These are phyloP conservation scores for Paralvinella palmiformis DNA, from an alignment of 1,140 invertebrate genomes.

Conservation along the genomic window DNA sequence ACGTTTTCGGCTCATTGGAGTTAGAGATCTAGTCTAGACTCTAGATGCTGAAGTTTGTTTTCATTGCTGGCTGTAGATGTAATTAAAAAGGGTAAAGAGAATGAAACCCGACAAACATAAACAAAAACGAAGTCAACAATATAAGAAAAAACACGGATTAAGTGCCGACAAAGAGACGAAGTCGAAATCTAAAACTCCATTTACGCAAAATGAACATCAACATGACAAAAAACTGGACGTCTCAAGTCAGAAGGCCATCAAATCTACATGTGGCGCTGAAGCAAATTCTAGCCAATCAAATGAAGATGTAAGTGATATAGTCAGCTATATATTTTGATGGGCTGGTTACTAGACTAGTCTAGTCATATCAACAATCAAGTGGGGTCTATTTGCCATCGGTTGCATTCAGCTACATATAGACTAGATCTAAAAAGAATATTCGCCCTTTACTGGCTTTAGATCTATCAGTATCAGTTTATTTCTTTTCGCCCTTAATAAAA, in stretches of 20 bases:
- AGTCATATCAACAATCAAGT: too few relatives aligned
- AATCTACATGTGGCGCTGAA: not conserved
- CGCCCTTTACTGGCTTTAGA: too few relatives aligned
- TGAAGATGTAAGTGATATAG: not conserved
- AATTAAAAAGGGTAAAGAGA: not conserved
- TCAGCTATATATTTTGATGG: not conserved
- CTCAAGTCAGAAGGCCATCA: not conserved
- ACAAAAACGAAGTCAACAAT: constrained; percentile 3
- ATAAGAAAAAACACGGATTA: constrained; percentile 6
- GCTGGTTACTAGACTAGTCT: too few relatives aligned
- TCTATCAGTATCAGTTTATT: too few relatives aligned
- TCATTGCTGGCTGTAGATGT: not conserved
- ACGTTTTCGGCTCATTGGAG: too few relatives aligned
- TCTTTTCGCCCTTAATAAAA: too few relatives aligned
- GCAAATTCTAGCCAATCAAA: not conserved
- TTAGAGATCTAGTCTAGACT: too few relatives aligned
- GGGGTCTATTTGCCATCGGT: too few relatives aligned
- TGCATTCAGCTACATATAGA: too few relatives aligned
- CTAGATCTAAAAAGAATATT: too few relatives aligned
- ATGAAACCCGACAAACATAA: constrained; percentile 6
- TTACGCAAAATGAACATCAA: not conserved
- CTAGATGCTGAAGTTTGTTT: not conserved
- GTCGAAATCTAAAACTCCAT: not conserved
- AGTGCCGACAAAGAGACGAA: not conserved
- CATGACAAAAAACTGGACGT: not conserved